These are phyloP conservation scores for Pogonophryne albipinna DNA, from an alignment of 2,797 vertebrate species.

Conservation along the genomic window DNA sequence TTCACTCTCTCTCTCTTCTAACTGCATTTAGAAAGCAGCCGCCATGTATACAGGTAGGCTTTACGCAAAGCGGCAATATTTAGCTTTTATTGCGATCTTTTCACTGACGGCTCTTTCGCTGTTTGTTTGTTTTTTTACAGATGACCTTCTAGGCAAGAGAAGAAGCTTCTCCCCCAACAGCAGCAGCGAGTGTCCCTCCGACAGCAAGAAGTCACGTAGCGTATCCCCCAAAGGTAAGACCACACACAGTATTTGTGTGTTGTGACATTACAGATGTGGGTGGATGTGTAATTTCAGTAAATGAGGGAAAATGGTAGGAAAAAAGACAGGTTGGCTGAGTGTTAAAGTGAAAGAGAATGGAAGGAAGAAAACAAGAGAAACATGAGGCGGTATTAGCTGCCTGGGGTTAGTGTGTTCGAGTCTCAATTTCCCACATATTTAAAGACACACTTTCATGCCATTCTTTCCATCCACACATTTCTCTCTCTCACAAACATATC, in stretches of 20 bases:
- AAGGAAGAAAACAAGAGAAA: conserved; percentile 21
- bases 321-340: conserved; percentile 7
- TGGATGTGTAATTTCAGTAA: background rate
- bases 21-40: conserved; percentile 59
- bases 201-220: conserved; percentile 96
- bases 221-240: conserved; percentile 95
- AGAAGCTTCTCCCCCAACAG: conserved; percentile 92
- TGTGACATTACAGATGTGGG: background rate
- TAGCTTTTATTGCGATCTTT: conserved; percentile 17
- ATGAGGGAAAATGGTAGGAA: background rate
- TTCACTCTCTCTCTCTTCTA: conserved; percentile 21
- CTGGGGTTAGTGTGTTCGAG: conserved; percentile 22
- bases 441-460: background rate
- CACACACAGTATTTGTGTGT: conserved; percentile 5
- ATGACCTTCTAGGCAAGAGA: conserved; percentile 97
- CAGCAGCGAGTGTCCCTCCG: conserved; percentile 94
- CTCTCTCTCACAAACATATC: too few species aligned
- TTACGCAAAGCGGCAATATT: conserved; percentile 34
- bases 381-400: conserved; percentile 7
- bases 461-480: background rate
- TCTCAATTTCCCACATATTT: conserved; percentile 7
- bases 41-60: conserved; percentile 71
- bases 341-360: conserved; percentile 27
- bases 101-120: conserved; percentile 39
- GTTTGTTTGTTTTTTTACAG: conserved; percentile 77